phyloP scores from a whole-genome alignment of 2,888 invertebrate species.

The Drosophila colorata region DNA sequence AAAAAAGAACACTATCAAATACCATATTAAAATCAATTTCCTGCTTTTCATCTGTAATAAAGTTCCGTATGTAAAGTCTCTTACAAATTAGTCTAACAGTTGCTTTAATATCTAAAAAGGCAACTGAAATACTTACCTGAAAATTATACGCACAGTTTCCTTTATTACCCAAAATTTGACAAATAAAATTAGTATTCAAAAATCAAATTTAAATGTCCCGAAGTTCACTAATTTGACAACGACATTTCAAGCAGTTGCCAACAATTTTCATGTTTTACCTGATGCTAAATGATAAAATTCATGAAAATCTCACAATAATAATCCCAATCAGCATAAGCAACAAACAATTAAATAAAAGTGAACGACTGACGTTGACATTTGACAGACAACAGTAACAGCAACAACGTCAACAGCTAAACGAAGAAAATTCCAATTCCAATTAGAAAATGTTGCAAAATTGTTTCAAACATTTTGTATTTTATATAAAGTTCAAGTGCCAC shows the following conservation, averaged over 20 bases:
- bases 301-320: background rate
- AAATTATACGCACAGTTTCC: background rate
- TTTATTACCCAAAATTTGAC: background rate
- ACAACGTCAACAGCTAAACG: background rate
- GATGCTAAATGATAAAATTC: background rate
- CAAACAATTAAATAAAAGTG: slow-evolving; percentile 3
- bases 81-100: background rate
- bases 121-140: too few species aligned
- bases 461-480: slow-evolving; percentile 12
- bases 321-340: background rate
- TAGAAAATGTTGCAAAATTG: slow-evolving; percentile 20
- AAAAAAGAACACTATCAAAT: too few species aligned
- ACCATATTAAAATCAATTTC: too few species aligned
- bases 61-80: too few species aligned
- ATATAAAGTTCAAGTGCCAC: slow-evolving; percentile 15
- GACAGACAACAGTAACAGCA: slow-evolving; percentile 6
- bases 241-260: slow-evolving; percentile 2
- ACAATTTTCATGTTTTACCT: slow-evolving; percentile 6
- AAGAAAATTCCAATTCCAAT: slow-evolving; percentile 23
- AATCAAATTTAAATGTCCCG: background rate
- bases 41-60: too few species aligned
- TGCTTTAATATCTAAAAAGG: too few species aligned
- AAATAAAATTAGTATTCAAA: background rate
- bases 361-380: slow-evolving; percentile 22
- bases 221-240: background rate